phyloP scores from a whole-genome alignment of 2,888 invertebrate species.

The Oeneis ivallda region DNA sequence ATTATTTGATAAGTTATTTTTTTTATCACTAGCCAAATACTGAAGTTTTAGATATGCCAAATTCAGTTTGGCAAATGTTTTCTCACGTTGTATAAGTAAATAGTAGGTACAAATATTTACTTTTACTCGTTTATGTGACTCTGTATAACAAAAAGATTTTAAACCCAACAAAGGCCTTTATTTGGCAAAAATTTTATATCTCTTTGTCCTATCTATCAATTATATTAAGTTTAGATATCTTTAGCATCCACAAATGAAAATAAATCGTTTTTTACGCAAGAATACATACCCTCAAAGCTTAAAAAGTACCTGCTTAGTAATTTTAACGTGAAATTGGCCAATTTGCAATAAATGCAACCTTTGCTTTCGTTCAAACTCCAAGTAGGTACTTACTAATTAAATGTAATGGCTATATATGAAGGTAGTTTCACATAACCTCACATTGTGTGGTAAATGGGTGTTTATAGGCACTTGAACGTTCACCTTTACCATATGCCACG shows the following conservation, averaged over 20 bases:
- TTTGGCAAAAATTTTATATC: too few relatives aligned
- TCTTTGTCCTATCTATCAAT: neutral
- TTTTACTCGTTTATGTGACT: too few relatives aligned
- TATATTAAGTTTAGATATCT: neutral
- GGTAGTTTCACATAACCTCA: constrained; percentile 10
- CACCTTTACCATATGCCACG: constrained; percentile 28
- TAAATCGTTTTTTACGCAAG: neutral
- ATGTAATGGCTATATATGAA: constrained; percentile 7
- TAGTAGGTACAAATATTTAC: too few relatives aligned
- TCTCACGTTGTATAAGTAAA: too few relatives aligned
- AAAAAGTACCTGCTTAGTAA: constrained; percentile 3
- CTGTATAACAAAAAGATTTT: too few relatives aligned
- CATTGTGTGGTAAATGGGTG: constrained; percentile 17
- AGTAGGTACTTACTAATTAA: constrained; percentile 10
- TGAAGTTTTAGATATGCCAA: too few relatives aligned
- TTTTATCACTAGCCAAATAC: too few relatives aligned
- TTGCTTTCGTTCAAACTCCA: constrained; percentile 1
- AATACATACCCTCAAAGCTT: neutral
- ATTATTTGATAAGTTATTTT: too few relatives aligned
- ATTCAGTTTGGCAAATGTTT: too few relatives aligned
- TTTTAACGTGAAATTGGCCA: constrained; percentile 14
- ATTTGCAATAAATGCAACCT: constrained; percentile 10
- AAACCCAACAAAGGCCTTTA: too few relatives aligned
- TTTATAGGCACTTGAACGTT: constrained; percentile 19
- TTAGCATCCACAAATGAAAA: neutral